These are phyloP conservation scores for Etheostoma spectabile DNA, from an alignment of 2,113 vertebrate species.

Conservation along the genomic window DNA sequence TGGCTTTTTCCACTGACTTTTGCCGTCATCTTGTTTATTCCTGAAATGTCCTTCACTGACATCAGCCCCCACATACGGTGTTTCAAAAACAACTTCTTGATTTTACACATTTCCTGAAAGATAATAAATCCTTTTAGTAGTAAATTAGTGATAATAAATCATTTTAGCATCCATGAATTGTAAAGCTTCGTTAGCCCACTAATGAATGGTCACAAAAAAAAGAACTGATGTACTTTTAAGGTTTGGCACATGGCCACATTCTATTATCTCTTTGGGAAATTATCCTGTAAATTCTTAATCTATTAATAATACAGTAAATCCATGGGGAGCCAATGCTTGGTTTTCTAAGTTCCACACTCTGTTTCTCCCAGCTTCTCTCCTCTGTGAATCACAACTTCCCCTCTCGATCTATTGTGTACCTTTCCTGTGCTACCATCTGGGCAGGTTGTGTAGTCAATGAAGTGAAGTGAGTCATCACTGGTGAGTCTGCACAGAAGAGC, in stretches of 20 bases:
- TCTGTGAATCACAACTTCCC: conserved; percentile 50
- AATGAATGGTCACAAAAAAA: not conserved
- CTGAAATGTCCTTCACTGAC: conserved; percentile 68
- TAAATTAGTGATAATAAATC: not conserved
- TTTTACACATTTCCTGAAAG: conserved; percentile 21
- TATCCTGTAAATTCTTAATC: not conserved
- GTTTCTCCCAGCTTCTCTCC: conserved; percentile 20
- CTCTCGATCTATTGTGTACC: conserved; percentile 50
- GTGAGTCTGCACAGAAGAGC: not conserved
- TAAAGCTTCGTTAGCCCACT: not conserved
- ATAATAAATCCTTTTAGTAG: conserved; percentile 8
- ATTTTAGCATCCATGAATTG: not conserved
- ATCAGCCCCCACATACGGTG: not conserved
- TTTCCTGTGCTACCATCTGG: conserved; percentile 74
- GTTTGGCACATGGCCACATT: not conserved
- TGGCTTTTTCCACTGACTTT: conserved; percentile 73
- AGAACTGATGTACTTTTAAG: not conserved
- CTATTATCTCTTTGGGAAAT: conserved; percentile 37
- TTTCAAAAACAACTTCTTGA: conserved; percentile 51
- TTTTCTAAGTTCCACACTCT: conserved; percentile 8
- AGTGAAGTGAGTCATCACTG: conserved; percentile 59
- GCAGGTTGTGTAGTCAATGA: conserved; percentile 56
- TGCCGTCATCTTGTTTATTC: conserved; percentile 69
- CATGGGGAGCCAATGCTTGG: conserved; percentile 8
- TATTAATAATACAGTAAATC: conserved; percentile 43